Conservation (phyloP, 1,140 invertebrate species). For the Sycophila sp. region DNA sequence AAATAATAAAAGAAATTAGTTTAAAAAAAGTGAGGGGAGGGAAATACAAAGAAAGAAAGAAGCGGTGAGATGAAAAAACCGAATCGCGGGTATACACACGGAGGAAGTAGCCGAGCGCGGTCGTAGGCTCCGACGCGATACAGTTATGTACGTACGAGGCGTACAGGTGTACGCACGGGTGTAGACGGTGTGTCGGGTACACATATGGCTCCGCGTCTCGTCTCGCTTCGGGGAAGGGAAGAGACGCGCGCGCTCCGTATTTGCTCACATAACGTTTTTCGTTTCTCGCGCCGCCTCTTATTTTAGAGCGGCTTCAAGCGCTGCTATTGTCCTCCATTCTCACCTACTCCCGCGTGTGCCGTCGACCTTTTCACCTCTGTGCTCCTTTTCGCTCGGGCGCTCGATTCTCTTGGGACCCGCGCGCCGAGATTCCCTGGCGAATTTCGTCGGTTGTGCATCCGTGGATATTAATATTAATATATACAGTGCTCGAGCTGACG, state of each 20-base stretch:
- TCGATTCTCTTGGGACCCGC: background rate
- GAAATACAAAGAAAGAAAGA: no score
- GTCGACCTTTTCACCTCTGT: background rate
- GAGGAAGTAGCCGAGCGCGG: no score
- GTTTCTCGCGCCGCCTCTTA: background rate
- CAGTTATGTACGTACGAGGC: background rate
- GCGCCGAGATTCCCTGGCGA: no score
- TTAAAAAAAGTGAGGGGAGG: no score
- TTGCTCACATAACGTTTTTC: conserved; percentile 22
- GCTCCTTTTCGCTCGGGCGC: background rate
- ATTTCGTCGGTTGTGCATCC: no score
- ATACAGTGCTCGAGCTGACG: no score
- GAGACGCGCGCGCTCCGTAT: background rate
- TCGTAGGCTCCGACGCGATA: no score
- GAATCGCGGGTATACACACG: background rate
- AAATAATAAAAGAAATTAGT: no score
- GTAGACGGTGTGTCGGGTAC: no score
- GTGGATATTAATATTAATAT: no score
- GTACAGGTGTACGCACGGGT: background rate
- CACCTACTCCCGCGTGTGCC: background rate
- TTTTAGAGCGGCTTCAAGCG: background rate
- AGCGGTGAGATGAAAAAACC: no score
- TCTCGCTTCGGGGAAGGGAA: background rate
- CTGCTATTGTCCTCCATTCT: conserved; percentile 8
- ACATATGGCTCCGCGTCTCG: no score